Base-by-base conservation (phyloP, 2,888 invertebrate species). In the Scaeva pyrastri region DNA sequence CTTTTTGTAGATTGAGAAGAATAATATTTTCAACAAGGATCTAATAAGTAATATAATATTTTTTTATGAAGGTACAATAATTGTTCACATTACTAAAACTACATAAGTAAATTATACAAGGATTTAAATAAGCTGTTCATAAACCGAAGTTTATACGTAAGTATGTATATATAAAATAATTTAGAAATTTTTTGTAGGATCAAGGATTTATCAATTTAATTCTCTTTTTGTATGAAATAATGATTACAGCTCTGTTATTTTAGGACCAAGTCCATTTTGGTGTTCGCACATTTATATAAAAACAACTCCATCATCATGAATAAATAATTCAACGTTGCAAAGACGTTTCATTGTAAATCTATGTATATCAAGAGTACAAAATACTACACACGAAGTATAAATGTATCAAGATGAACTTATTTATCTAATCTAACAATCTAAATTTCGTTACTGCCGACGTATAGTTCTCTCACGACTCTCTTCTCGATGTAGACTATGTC, bases 401-500 rank as follows among this genome's bases (percentile, higher is more conserved):
- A 45, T 71, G 62, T 74, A 58, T 79, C 58, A 79, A 84, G 50
- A 43, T 36, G 43, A 74, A 74, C 52, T 68, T 68, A 68, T 52
- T 52, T 11, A 23, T 16, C 74, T 74, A 76, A 66, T 70, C 31
- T 62, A 48, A 36, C 14, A 43, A 76, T 43, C 50, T 76, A 71
- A 58, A 43, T 58, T 79, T 73, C 74, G 73, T 81, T 90, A 92
- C 88, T 92, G 92, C 4, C 93, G 91, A 88, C 93, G 90, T 80
- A 94, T 93, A n/a, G 94, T 93, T 86, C 95, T 93, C 90, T 96
- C 96, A 45, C 96, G 93, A 88, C 95, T 95, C 89, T 96, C 95
- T 89, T 96, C 96, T 71, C 95, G 93, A 89, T 95, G 94, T 23
- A 94, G 92, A 87, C 94, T 94, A 89, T 95, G 95, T 2, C 95